A percentile compares a stretch with the other conserved stretches of the same genome.
phyloP scores from a whole-genome alignment of 2,797 vertebrate species.

The Agapornis canus region DNA sequence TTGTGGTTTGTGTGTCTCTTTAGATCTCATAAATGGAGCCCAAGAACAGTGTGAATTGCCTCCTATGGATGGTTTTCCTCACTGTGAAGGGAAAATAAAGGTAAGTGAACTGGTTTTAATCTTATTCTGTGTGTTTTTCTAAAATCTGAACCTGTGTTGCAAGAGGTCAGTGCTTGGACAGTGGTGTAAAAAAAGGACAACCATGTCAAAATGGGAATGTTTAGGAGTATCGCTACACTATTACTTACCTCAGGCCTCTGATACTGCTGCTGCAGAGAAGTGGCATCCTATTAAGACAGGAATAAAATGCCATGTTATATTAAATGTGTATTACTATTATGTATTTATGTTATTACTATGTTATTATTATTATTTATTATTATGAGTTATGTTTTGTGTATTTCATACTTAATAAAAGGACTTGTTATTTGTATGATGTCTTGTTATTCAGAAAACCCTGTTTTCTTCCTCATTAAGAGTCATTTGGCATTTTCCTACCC shows the following conservation, averaged over 20 bases:
- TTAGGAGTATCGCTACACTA: neutral
- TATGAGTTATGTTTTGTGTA: neutral
- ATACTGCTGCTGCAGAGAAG: neutral
- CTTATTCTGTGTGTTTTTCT: neutral
- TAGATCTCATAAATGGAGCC: constrained; percentile 97
- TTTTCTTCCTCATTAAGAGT: neutral
- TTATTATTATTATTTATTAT: neutral
- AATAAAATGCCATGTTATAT: neutral
- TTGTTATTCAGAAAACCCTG: neutral
- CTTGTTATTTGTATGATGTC: neutral
- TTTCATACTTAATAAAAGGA: neutral
- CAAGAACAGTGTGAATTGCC: constrained; percentile 98
- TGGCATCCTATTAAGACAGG: neutral
- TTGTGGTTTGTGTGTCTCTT: constrained; percentile 27
- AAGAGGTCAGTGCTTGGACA: neutral
- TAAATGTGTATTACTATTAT: neutral
- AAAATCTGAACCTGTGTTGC: neutral
- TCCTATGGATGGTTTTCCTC: constrained; percentile 95
- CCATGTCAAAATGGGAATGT: neutral
- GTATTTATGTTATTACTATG: neutral
- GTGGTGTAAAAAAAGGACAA: neutral
- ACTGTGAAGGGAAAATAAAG: constrained; percentile 96
- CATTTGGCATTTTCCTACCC: neutral
- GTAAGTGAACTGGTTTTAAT: constrained; percentile 73
- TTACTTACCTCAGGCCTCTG: neutral